A percentile compares a stretch with the other conserved stretches of the same genome.
These are phyloP conservation scores for Holothuria leucospilota DNA, from an alignment of 53 echinoderm and acorn worm genomes.

Conservation along the genomic window DNA sequence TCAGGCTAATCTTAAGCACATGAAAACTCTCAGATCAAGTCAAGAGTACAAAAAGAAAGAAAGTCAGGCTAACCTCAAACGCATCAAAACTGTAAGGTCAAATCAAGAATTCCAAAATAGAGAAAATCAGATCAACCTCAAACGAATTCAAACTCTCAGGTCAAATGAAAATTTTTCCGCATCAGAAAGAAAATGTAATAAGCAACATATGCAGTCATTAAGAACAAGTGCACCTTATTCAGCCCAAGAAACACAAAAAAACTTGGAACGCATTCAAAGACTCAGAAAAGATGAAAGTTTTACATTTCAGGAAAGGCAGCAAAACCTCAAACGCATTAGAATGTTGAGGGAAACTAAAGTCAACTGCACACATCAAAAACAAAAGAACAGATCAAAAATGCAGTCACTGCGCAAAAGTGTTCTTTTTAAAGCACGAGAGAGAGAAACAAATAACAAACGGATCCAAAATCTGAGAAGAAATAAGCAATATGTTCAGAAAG, in stretches of 20 bases:
- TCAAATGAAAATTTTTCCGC: background rate
- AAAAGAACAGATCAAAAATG: background rate
- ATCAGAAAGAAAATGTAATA: background rate
- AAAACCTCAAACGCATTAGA: conserved; percentile 3
- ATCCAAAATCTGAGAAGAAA: background rate
- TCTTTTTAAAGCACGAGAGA: background rate
- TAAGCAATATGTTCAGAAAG: background rate
- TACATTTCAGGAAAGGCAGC: background rate
- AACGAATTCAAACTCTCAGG: background rate
- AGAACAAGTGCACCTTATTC: background rate
- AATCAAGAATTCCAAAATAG: background rate
- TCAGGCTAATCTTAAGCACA: background rate
- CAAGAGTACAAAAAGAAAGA: background rate
- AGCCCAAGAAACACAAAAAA: background rate
- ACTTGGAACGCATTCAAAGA: background rate
- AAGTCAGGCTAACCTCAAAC: conserved; percentile 1
- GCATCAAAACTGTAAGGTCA: background rate
- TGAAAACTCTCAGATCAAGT: background rate
- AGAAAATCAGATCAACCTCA: background rate
- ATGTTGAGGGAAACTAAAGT: background rate
- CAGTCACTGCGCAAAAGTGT: background rate
- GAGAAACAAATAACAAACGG: background rate
- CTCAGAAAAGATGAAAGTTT: background rate
- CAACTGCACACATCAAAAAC: background rate
- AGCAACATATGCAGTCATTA: background rate